Evolutionary conservation across 2,113 vertebrate species (phyloP).

Genomic region (Tachysurus fulvidraco): DNA sequence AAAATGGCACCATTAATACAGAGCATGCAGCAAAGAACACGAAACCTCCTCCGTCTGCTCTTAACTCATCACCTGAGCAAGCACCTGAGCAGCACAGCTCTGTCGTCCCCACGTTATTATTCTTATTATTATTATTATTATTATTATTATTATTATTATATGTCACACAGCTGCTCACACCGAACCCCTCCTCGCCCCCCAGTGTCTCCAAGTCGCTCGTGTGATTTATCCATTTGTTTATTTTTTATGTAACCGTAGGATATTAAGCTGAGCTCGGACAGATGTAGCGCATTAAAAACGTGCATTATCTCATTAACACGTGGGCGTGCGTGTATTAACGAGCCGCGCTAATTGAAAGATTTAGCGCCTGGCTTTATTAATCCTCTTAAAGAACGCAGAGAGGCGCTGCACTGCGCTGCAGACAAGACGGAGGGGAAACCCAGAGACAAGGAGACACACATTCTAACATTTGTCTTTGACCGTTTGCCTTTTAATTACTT

Average conservation of each 20-base stretch:
- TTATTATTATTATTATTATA: not conserved
- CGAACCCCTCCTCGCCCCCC: conserved; percentile 70
- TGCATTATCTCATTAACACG: conserved; percentile 60
- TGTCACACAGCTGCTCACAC: conserved; percentile 68
- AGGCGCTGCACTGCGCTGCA: not conserved
- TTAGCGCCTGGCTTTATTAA: conserved; percentile 56
- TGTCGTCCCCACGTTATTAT: conserved; percentile 18
- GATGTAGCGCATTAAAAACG: conserved; percentile 57
- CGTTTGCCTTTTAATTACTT: conserved; percentile 40
- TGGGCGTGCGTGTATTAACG: conserved; percentile 58
- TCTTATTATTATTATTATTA: not conserved
- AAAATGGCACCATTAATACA: conserved; percentile 75
- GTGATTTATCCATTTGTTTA: conserved; percentile 29
- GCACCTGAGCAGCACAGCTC: conserved; percentile 60
- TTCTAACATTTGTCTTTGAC: conserved; percentile 26
- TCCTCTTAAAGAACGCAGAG: conserved; percentile 44
- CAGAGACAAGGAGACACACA: not conserved
- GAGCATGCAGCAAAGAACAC: conserved; percentile 55
- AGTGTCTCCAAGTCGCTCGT: conserved; percentile 57
- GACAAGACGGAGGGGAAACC: conserved; percentile 6
- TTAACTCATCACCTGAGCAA: conserved; percentile 68
- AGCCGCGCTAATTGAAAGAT: conserved; percentile 59
- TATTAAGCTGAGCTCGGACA: conserved; percentile 52
- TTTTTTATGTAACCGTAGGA: conserved; percentile 46
- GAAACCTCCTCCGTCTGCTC: conserved; percentile 60